Evolutionary conservation across 1,140 invertebrate genomes (phyloP).

Genomic region (Drosophila rufa): DNA sequence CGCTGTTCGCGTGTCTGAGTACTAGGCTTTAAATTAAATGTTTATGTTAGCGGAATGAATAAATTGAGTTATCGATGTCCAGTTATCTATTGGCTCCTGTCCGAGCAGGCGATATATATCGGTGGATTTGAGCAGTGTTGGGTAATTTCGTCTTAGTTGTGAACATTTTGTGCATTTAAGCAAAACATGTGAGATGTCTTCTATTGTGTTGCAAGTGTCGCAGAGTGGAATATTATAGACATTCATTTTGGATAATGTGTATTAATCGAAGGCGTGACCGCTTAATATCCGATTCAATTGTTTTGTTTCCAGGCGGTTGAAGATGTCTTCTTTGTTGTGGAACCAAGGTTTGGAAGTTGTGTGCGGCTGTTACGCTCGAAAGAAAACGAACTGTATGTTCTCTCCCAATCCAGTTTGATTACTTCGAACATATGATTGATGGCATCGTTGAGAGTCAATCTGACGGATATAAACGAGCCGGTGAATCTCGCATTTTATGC

Average conservation of each 20-base stretch:
- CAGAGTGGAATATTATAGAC: no score
- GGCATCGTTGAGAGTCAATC: background rate
- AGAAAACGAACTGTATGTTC: background rate
- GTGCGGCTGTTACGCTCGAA: background rate
- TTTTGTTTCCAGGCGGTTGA: background rate
- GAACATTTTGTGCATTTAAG: background rate
- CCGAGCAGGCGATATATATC: background rate
- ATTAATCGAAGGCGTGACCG: background rate
- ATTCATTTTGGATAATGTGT: background rate
- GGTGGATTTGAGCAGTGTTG: background rate
- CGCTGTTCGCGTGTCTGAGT: no score
- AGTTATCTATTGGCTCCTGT: background rate
- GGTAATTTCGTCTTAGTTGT: background rate
- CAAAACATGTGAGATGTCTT: no score
- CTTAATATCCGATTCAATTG: background rate
- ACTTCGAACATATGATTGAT: background rate
- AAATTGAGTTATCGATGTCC: background rate
- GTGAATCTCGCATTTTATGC: background rate
- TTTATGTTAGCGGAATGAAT: background rate
- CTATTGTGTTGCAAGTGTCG: no score
- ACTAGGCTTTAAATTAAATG: background rate
- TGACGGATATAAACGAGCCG: background rate
- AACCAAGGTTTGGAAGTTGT: no score
- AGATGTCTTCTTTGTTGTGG: no score
- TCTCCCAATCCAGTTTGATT: constrained; percentile 1